Evolutionary conservation across 2,113 vertebrate genomes (phyloP).

Genomic region (Climacteris rufus): DNA sequence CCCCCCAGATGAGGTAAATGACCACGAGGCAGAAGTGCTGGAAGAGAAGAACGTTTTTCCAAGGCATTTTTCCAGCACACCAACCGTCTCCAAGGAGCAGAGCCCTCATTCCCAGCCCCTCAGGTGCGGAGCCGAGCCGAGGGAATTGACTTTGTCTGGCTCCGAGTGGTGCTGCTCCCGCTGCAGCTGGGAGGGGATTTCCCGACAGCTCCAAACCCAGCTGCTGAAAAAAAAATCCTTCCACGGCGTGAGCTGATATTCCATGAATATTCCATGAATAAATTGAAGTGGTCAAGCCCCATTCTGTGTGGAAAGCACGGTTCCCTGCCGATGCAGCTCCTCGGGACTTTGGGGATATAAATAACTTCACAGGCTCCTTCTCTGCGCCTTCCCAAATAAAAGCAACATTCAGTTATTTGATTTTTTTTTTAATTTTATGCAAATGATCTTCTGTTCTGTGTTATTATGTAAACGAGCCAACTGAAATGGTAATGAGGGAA

Average conservation of each 20-base stretch:
- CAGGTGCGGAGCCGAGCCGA: not conserved
- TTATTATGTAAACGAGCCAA: slow-evolving; percentile 67
- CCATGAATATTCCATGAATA: slow-evolving; percentile 30
- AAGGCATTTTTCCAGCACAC: not conserved
- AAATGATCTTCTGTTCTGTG: slow-evolving; percentile 51
- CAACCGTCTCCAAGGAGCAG: not conserved
- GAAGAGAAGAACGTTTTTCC: not conserved
- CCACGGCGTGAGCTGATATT: slow-evolving; percentile 1
- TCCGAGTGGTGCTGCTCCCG: not conserved
- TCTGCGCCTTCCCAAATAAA: not conserved
- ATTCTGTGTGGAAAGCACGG: slow-evolving; percentile 13
- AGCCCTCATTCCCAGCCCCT: not conserved
- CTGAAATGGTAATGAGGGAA: slow-evolving; percentile 54
- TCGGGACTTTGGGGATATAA: not conserved
- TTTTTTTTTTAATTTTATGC: slow-evolving; percentile 53
- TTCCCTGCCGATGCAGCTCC: slow-evolving; percentile 15
- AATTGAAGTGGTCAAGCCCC: slow-evolving; percentile 5
- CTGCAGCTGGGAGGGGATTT: slow-evolving; percentile 47
- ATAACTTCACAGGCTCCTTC: slow-evolving; percentile 43
- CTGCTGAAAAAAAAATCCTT: slow-evolving; percentile 17
- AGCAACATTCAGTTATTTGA: slow-evolving; percentile 10
- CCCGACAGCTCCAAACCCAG: slow-evolving; percentile 28
- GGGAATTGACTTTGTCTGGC: not conserved
- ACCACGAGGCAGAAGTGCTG: not conserved
- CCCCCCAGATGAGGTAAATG: not conserved